Conservation (phyloP, 2,797 vertebrate species). For the Cynodonichthys magdalenae region DNA sequence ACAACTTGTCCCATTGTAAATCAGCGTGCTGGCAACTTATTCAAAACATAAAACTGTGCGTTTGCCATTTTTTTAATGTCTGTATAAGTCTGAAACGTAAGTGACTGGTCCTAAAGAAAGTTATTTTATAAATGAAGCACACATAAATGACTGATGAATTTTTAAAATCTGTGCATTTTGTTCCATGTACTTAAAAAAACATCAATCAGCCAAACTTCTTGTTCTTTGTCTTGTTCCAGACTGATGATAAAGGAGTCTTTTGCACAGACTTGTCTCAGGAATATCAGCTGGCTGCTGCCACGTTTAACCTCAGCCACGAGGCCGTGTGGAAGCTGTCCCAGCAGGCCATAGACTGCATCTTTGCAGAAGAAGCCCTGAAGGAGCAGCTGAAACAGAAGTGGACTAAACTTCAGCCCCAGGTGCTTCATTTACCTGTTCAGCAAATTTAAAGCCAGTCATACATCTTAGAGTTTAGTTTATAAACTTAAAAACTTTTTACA, state of each 20-base stretch:
- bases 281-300: conserved; percentile 90
- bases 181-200: too few relatives aligned
- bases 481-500: conserved; percentile 18
- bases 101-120: too few relatives aligned
- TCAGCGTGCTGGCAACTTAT: too few relatives aligned
- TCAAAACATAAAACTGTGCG: too few relatives aligned
- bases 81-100: too few relatives aligned
- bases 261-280: conserved; percentile 92
- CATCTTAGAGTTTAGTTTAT: conserved; percentile 50
- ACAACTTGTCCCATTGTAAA: too few relatives aligned
- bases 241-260: conserved; percentile 97
- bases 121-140: too few relatives aligned
- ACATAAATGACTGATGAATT: too few relatives aligned
- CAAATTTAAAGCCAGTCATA: conserved; percentile 9
- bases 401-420: conserved; percentile 78
- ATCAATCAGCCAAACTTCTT: neutral
- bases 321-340: conserved; percentile 91
- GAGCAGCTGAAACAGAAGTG: conserved; percentile 86
- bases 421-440: conserved; percentile 56
- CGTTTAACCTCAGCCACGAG: conserved; percentile 85
- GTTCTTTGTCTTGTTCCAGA: conserved; percentile 77
- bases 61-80: too few relatives aligned
- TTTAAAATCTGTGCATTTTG: too few relatives aligned
- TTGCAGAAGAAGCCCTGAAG: conserved; percentile 84
- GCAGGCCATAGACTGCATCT: conserved; percentile 88